Percentiles rank a stretch among this genome's conserved stretches.
Evolutionary conservation across 2,113 vertebrate species (phyloP).

Genomic region (Myodes glareolus): DNA sequence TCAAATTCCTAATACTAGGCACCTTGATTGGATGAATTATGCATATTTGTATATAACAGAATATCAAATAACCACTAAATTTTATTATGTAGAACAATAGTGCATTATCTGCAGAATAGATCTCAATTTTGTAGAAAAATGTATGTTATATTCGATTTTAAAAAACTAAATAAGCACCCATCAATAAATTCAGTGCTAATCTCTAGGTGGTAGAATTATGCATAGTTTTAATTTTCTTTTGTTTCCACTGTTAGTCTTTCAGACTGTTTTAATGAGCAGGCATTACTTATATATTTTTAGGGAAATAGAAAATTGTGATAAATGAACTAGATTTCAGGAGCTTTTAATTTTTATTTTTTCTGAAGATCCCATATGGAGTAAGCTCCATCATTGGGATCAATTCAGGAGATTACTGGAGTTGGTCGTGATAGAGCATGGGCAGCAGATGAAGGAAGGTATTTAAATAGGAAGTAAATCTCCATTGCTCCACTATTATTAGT

Average conservation of each 20-base stretch:
- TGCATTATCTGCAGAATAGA: background rate
- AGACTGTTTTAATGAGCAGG: slow-evolving; percentile 12
- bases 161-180: slow-evolving; percentile 21
- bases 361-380: background rate
- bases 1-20: background rate
- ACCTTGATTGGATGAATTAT: background rate
- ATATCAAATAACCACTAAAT: background rate
- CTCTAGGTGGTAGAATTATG: slow-evolving; percentile 45
- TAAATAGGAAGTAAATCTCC: background rate
- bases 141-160: background rate
- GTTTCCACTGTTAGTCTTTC: slow-evolving; percentile 53
- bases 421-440: background rate
- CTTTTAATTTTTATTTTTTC: background rate
- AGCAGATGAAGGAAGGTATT: no score
- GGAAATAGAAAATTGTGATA: slow-evolving; percentile 31
- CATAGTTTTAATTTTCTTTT: slow-evolving; percentile 56
- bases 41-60: background rate
- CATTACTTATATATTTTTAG: background rate
- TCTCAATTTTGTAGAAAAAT: slow-evolving; percentile 31
- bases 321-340: background rate
- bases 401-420: background rate
- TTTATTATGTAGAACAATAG: background rate
- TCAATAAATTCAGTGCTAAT: background rate
- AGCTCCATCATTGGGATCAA: background rate
- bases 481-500: background rate